A percentile compares a stretch with the other conserved stretches of the same genome.
Evolutionary conservation across 2,113 vertebrate genomes (phyloP).

Genomic region (Phrynosoma platyrhinos): DNA sequence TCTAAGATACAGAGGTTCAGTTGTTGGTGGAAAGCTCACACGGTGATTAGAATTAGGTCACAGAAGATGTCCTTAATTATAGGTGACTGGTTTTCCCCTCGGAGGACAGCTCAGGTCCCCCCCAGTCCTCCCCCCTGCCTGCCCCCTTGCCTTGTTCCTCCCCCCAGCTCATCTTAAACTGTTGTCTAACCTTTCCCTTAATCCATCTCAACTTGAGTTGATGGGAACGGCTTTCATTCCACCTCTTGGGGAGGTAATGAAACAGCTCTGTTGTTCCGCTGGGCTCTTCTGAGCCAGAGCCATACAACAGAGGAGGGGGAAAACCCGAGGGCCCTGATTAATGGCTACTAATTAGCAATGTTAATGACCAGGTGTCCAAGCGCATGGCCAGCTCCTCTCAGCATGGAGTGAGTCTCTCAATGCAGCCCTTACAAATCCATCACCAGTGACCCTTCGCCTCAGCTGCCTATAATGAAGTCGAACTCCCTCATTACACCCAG

Average conservation of each 20-base stretch:
- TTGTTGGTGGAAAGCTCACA: slow-evolving; percentile 72
- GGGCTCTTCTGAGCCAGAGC: slow-evolving; percentile 82
- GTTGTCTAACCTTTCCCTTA: slow-evolving; percentile 87
- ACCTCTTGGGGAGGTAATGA: slow-evolving; percentile 89
- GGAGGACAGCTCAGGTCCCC: slow-evolving; percentile 77
- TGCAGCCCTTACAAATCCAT: slow-evolving; percentile 92
- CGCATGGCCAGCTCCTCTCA: slow-evolving; percentile 95
- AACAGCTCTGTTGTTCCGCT: slow-evolving; percentile 92
- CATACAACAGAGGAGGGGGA: slow-evolving; percentile 75
- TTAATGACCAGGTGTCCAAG: slow-evolving; percentile 99
- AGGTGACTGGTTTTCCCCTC: slow-evolving; percentile 83
- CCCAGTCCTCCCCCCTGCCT: slow-evolving; percentile 42
- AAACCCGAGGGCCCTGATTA: slow-evolving; percentile 90
- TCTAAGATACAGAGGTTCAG: slow-evolving; percentile 47
- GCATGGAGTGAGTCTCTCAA: slow-evolving; percentile 88
- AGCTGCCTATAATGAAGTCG: slow-evolving; percentile 86
- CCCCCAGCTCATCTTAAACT: slow-evolving; percentile 78
- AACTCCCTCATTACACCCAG: slow-evolving; percentile 87
- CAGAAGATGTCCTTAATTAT: slow-evolving; percentile 87
- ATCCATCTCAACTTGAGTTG: slow-evolving; percentile 89
- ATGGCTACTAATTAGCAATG: slow-evolving; percentile 99
- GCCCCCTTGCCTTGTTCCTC: slow-evolving; percentile 43
- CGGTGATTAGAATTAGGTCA: slow-evolving; percentile 81
- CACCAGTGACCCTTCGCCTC: slow-evolving; percentile 90
- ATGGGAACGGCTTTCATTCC: slow-evolving; percentile 90